Percentiles rank a stretch among this genome's conserved stretches.
Evolutionary conservation across 2,888 invertebrate species (phyloP).

Genomic region (Catonia carolina): DNA sequence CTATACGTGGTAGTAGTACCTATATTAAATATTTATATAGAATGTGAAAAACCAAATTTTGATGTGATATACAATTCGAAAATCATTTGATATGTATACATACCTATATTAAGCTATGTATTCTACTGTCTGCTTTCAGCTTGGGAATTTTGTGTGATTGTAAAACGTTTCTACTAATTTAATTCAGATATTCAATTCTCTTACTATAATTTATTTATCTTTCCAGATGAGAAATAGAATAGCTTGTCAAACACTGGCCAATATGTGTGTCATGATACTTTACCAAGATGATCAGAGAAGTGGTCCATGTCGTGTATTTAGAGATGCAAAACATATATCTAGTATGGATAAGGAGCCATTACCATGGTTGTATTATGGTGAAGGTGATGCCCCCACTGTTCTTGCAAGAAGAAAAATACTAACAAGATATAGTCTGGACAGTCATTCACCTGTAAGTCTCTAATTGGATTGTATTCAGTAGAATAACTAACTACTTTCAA

Average conservation of each 20-base stretch:
- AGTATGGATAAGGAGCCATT: slow-evolving; percentile 34
- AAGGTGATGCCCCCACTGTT: slow-evolving; percentile 44
- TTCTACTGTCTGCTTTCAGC: too few species aligned
- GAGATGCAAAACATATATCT: slow-evolving; percentile 37
- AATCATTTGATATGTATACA: too few species aligned
- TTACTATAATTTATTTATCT: too few species aligned
- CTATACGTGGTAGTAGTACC: too few species aligned
- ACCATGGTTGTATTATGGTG: slow-evolving; percentile 46
- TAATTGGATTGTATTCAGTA: neutral
- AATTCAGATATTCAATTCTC: too few species aligned
- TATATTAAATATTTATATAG: too few species aligned
- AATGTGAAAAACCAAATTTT: too few species aligned
- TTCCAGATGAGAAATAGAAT: slow-evolving; percentile 45
- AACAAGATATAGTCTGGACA: slow-evolving; percentile 43
- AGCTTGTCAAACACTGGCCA: slow-evolving; percentile 60
- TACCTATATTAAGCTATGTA: too few species aligned
- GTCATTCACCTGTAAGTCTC: slow-evolving; percentile 41
- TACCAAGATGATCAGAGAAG: slow-evolving; percentile 46
- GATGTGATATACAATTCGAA: too few species aligned
- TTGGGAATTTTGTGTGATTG: neutral
- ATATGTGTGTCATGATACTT: slow-evolving; percentile 56
- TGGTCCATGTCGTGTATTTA: slow-evolving; percentile 44
- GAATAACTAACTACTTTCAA: neutral
- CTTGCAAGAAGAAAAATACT: slow-evolving; percentile 44
- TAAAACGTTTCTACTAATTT: neutral